Evolutionary conservation across 1,140 invertebrate genomes (phyloP).

Genomic region (Rhynchophorus ferrugineus): DNA sequence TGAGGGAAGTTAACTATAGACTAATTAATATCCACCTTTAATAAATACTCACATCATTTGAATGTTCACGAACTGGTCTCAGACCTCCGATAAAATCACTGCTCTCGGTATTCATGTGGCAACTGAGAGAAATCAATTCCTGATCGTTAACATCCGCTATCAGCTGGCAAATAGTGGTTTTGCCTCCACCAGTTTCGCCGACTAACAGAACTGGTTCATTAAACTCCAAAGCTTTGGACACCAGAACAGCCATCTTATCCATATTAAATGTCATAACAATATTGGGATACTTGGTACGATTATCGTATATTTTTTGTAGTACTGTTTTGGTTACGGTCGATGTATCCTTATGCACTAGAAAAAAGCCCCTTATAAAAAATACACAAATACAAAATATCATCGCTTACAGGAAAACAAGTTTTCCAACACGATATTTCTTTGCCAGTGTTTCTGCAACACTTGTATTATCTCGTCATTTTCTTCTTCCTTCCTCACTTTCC

Average conservation of each 20-base stretch:
- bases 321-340: slow-evolving; percentile 71
- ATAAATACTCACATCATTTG: slow-evolving; percentile 28
- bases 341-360: slow-evolving; percentile 54
- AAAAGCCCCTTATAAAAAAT: slow-evolving; percentile 2
- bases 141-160: slow-evolving; percentile 61
- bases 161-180: slow-evolving; percentile 94
- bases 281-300: slow-evolving; percentile 58
- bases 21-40: neutral
- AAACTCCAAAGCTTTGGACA: slow-evolving; percentile 83
- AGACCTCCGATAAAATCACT: slow-evolving; percentile 95
- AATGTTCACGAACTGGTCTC: slow-evolving; percentile 72
- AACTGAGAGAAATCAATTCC: slow-evolving; percentile 79
- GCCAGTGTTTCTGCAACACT: slow-evolving; percentile 80
- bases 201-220: slow-evolving; percentile 93
- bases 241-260: slow-evolving; percentile 84
- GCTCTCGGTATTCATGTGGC: slow-evolving; percentile 98
- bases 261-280: slow-evolving; percentile 93
- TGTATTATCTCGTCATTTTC: slow-evolving; percentile 69
- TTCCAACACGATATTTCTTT: slow-evolving; percentile 63
- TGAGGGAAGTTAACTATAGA: too few relatives aligned
- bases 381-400: neutral
- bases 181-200: slow-evolving; percentile 97
- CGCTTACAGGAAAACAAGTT: slow-evolving; percentile 63
- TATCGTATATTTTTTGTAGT: slow-evolving; percentile 57
- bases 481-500: slow-evolving; percentile 79